Evolutionary conservation across 2,888 invertebrate genomes (phyloP).

Genomic region (Kryphioiulus occultus): DNA sequence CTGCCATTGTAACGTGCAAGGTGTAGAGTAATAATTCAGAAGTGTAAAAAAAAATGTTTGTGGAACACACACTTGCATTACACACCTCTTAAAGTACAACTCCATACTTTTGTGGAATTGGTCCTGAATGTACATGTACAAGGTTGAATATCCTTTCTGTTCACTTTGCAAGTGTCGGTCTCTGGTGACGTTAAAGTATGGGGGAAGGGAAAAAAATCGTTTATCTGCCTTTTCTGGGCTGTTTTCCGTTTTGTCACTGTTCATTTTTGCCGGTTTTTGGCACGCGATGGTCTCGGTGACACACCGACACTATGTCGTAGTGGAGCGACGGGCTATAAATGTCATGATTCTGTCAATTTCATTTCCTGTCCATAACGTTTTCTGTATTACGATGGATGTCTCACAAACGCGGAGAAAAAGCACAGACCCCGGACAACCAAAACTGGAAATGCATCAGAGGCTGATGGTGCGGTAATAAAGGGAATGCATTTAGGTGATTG

Average conservation of each 20-base stretch:
- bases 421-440: background rate
- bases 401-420: background rate
- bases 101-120: too few relatives aligned
- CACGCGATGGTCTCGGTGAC: background rate
- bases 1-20: too few relatives aligned
- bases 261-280: conserved; percentile 5
- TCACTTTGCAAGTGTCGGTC: too few relatives aligned
- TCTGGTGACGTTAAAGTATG: too few relatives aligned
- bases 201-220: background rate
- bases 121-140: too few relatives aligned
- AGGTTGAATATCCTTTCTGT: too few relatives aligned
- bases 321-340: conserved; percentile 5
- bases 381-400: background rate
- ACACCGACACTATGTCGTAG: background rate
- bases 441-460: background rate
- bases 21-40: too few relatives aligned
- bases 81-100: too few relatives aligned
- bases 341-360: conserved; percentile 5
- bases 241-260: background rate
- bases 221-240: background rate
- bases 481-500: too few relatives aligned
- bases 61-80: too few relatives aligned
- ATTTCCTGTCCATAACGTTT: background rate
- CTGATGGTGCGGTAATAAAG: too few relatives aligned
- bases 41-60: too few relatives aligned